Conservation (phyloP, 2,888 invertebrate genomes). For the Limnephilus marmoratus region DNA sequence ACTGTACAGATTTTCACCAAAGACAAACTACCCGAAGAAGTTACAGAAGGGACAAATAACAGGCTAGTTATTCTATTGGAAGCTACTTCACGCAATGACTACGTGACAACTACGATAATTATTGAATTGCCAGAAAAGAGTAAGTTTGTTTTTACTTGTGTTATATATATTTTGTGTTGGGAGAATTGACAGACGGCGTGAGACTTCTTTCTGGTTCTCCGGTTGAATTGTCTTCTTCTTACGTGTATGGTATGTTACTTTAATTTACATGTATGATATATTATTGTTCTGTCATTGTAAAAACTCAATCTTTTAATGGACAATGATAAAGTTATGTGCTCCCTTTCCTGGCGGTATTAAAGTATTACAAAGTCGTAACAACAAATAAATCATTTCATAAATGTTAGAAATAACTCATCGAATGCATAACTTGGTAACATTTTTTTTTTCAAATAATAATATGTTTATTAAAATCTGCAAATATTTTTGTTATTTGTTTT, state of each 20-base stretch:
- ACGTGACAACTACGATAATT: slow-evolving; percentile 70
- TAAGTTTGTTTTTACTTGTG: slow-evolving; percentile 7
- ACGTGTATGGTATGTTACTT: not conserved
- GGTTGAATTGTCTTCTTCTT: not conserved
- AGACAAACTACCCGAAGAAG: slow-evolving; percentile 68
- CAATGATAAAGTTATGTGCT: no score
- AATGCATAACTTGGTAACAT: no score
- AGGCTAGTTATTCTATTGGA: slow-evolving; percentile 70
- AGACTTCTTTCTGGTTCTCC: no score
- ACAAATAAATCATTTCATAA: no score
- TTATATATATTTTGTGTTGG: not conserved
- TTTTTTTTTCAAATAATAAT: no score
- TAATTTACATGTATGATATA: not conserved
- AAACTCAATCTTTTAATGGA: not conserved
- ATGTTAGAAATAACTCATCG: no score
- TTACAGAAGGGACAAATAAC: slow-evolving; percentile 69
- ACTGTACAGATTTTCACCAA: slow-evolving; percentile 68
- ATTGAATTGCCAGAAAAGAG: slow-evolving; percentile 72
- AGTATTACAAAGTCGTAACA: no score
- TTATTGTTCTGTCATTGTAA: not conserved
- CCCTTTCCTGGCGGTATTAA: no score
- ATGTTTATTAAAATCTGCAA: no score
- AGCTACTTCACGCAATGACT: slow-evolving; percentile 70
- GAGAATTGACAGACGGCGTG: no score
- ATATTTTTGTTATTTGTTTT: no score